Evolutionary conservation across 2,797 vertebrate species (phyloP), one percentile per base, ranked within the genome.

Genomic region (Amblyopsis hoosieri): DNA sequence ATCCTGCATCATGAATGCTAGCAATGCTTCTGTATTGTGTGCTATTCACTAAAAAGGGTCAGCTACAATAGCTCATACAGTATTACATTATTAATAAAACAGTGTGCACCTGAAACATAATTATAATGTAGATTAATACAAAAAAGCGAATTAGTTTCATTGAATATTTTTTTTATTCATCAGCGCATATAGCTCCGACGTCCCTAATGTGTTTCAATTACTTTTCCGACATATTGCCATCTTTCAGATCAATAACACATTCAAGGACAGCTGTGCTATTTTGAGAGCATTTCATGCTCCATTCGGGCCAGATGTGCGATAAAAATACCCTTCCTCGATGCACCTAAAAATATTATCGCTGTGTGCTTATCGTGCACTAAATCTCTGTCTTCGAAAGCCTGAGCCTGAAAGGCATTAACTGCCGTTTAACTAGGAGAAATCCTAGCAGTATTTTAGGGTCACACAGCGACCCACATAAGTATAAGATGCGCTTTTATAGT

Each of bases 251-350:
- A 80, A 87, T 87, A 80, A 9, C 8, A 42, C 37, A 42, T 42
- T 9, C 61, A 66, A 56, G 49, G 52, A 78, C 66, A 66, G 70
- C 74, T 65, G 72, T 71, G 78, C 78, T 88, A 88, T 87, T 89
- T 85, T 81, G 50, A 85, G 74, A 82, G 42, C 62, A 83, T 85
- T 84, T 85, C 83, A 87, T 72, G 80, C 87, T 86, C 75, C 68
- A 77, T 79, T 88, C 76, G 72, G 75, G 51, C 83, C 84, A 89
- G 82, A 86, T 87, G 85, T 86, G 84, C 78, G 80, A 76, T 80
- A 81, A 81, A 85, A 84, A 78, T 71, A 49, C 23, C 12, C 19
- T 63, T 80, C 54, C 66, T 72, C 59, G 45, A 75, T 69, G 64
- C 65, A 74, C 58, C 60, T 68, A 71, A 76, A 81, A 81, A 74